Evolutionary conservation across 1,140 invertebrate species (phyloP).

Genomic region (Mizuhopecten yessoensis): DNA sequence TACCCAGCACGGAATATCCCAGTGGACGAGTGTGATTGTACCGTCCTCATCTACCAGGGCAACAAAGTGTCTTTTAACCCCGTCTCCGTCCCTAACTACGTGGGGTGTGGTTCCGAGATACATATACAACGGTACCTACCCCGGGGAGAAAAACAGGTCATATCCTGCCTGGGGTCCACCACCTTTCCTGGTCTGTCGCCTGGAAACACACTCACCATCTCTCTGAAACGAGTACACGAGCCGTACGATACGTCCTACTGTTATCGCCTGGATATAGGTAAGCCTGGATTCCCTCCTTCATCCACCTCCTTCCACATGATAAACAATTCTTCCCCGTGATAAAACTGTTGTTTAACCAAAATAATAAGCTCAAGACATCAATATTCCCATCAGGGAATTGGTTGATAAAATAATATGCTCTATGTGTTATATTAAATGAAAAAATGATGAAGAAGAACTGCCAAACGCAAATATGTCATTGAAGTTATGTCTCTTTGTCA

Average conservation of each 20-base stretch:
- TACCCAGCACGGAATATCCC: constrained; percentile 6
- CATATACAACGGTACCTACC: constrained; percentile 40
- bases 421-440: too few species aligned
- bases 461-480: too few species aligned
- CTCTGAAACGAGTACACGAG: not conserved
- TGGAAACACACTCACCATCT: constrained; percentile 50
- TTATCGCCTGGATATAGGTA: constrained; percentile 45
- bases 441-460: too few species aligned
- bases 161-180: constrained; percentile 47
- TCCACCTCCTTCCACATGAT: too few species aligned
- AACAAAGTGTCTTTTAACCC: constrained; percentile 47
- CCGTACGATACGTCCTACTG: constrained; percentile 49
- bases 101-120: constrained; percentile 53
- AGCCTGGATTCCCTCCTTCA: too few species aligned
- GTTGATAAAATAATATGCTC: too few species aligned
- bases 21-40: constrained; percentile 43
- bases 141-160: not conserved
- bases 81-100: constrained; percentile 46
- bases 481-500: too few species aligned
- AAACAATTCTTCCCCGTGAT: too few species aligned
- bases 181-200: constrained; percentile 30
- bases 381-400: too few species aligned
- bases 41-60: constrained; percentile 41
- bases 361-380: too few species aligned
- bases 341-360: too few species aligned